Base-by-base conservation (phyloP, 37 sponge, comb jelly and placozoan genomes). In the Ianthella basta region DNA sequence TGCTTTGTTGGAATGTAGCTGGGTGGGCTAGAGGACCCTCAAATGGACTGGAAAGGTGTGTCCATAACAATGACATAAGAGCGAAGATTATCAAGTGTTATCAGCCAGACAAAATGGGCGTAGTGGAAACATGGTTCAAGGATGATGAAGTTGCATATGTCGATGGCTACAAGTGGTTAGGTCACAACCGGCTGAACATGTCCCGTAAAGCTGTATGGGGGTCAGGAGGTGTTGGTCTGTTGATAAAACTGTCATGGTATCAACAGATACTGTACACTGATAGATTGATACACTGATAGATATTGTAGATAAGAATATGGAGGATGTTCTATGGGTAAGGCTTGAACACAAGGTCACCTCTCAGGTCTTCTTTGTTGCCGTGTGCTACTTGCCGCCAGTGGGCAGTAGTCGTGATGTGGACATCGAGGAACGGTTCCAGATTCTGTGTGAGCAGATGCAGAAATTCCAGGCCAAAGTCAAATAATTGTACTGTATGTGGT, bases 341-440 rank as follows among this genome's bases (percentile, higher is more conserved):
- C 18, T 56, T 56, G 16, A 56, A 18, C 59, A 56, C 18, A 56
- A 56, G 18, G 59, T 19, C 16, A 19, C 59, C 59, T 19, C 16
- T 15, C 59, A 56, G 18, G 15, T 18, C 18, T 18, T 56, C 18
- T 56, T 19, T 18, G 18, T 56, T 19, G 59, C 59, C 18, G 59
- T 56, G 59, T 56, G 59, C 59, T 56, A 56, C 59, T 56, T 56
- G 15, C 59, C 59, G 59, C 59, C 59, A 18, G 59, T 56, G 59
- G 59, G 59, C 18, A 56, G 16, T 56, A 56, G 59, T 56, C 59
- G 18, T 56, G 59, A 56, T 56, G 59, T 15, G 18, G 15, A 56
- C 59, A 56, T 56, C 18, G 59, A 56, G 18, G 59, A 56, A 19
- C 59, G 59, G 59, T 56, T 56, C 18, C 59, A 56, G 59, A 18